Percentiles rank a stretch among this genome's conserved stretches.
phyloP scores from a whole-genome alignment of 2,888 invertebrate genomes.

The Drosophila stalkeri region DNA sequence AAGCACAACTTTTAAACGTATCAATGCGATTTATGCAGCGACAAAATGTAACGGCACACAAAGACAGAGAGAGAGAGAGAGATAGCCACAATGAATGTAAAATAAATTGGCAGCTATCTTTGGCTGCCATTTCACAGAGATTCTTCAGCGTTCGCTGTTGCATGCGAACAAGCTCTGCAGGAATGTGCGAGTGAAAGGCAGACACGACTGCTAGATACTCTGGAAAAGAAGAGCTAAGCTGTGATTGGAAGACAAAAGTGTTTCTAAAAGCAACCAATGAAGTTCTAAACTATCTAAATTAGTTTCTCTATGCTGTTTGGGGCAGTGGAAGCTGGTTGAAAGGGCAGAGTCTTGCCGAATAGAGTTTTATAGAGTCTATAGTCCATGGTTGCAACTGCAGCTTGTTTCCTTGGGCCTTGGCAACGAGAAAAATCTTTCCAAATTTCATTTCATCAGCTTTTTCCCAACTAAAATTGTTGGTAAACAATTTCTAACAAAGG shows the following conservation, averaged over 20 bases:
- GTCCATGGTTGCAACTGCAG: no score
- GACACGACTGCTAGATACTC: not conserved
- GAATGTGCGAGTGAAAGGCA: not conserved
- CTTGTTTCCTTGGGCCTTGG: no score
- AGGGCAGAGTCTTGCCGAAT: no score
- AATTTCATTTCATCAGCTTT: no score
- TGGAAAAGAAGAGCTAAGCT: not conserved
- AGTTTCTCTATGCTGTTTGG: not conserved
- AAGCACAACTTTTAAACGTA: slow-evolving; percentile 67
- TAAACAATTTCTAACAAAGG: no score
- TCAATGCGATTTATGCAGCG: slow-evolving; percentile 78
- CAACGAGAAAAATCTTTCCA: no score
- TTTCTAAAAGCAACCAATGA: no score
- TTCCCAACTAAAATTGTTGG: no score
- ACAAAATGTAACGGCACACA: slow-evolving; percentile 55
- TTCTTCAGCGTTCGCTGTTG: slow-evolving; percentile 50
- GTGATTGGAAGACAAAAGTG: no score
- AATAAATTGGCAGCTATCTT: slow-evolving; percentile 79
- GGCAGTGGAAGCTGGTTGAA: no score
- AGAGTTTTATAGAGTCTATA: no score
- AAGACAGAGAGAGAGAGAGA: no score
- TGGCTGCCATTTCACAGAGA: slow-evolving; percentile 44
- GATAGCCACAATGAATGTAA: slow-evolving; percentile 46
- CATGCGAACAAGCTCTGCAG: slow-evolving; percentile 44
- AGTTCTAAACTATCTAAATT: not conserved